These are phyloP conservation scores for Lepeophtheirus nordmannii DNA, from an alignment of 2,888 invertebrate genomes.

Conservation along the genomic window DNA sequence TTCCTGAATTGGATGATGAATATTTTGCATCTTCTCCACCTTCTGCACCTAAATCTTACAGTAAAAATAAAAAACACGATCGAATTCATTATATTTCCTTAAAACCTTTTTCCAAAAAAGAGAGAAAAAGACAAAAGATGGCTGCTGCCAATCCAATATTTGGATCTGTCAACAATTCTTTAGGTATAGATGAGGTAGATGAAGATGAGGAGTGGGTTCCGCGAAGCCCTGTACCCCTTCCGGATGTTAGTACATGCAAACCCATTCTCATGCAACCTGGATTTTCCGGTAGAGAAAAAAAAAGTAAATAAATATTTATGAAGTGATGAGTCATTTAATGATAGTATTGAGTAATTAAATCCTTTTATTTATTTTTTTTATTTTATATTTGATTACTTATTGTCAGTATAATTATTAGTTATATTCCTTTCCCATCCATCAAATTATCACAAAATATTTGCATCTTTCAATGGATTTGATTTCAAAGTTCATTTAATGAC, in stretches of 20 bases:
- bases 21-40: neutral
- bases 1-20: slow-evolving; percentile 16
- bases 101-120: slow-evolving; percentile 21
- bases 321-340: neutral
- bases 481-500: no score
- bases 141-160: neutral
- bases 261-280: slow-evolving; percentile 18
- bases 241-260: slow-evolving; percentile 16
- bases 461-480: no score
- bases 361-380: neutral
- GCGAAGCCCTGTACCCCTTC: slow-evolving; percentile 11
- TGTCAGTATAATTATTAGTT: no score
- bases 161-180: neutral
- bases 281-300: neutral
- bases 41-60: neutral
- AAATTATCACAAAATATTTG: no score
- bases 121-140: slow-evolving; percentile 16
- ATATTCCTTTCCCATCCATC: no score
- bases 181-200: slow-evolving; percentile 1
- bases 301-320: neutral
- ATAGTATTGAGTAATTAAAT: no score
- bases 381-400: neutral
- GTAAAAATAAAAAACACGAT: neutral
- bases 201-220: slow-evolving; percentile 13
- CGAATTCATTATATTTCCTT: slow-evolving; percentile 15